Conservation (phyloP, 2,113 vertebrate species). For the Colinus virginianus region DNA sequence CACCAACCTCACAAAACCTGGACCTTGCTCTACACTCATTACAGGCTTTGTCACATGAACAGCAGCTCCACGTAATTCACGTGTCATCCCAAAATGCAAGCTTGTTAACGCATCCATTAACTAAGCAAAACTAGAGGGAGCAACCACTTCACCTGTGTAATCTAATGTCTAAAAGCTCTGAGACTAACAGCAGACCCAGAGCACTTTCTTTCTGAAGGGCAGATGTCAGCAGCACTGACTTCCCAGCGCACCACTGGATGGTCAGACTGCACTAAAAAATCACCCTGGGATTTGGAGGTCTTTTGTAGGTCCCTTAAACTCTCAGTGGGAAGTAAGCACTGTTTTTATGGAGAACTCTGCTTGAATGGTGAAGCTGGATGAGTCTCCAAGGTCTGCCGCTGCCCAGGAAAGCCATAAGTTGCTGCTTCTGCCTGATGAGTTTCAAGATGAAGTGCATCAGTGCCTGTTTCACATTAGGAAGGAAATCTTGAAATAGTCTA, state of each 20-base stretch:
- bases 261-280: neutral
- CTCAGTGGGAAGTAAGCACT: neutral
- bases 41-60: neutral
- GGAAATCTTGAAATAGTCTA: neutral
- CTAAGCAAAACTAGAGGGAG: neutral
- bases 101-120: neutral
- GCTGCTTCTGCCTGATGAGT: neutral
- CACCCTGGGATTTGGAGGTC: neutral
- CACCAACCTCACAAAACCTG: neutral
- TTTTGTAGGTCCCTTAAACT: neutral
- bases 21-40: neutral
- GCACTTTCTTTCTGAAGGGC: neutral
- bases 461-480: neutral
- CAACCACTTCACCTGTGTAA: neutral
- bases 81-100: neutral
- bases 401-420: neutral
- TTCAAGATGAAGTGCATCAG: neutral
- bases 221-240: neutral
- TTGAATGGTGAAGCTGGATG: neutral
- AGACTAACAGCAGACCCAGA: neutral
- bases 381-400: neutral
- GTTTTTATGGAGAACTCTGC: neutral
- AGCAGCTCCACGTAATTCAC: neutral
- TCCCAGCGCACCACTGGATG: neutral
- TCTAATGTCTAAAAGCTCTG: neutral